Percentiles rank a stretch among this genome's conserved stretches.
Conservation (phyloP, 2,888 invertebrate genomes). For the Nemotelus pantherinus region DNA sequence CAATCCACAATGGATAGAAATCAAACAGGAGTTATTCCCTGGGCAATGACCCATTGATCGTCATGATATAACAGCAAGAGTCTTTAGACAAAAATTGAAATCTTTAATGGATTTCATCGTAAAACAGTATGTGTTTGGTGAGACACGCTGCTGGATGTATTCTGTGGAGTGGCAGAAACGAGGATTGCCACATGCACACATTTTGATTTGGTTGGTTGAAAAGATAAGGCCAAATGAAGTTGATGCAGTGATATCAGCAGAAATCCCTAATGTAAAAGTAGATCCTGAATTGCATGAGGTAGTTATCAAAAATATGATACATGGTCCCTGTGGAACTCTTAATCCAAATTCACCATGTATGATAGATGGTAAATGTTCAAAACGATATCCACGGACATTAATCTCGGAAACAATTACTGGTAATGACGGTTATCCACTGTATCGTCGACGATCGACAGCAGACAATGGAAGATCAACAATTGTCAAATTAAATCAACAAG, state of each 20-base stretch:
- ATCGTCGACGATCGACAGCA: constrained; percentile 50
- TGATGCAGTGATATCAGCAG: constrained; percentile 51
- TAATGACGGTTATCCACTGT: constrained; percentile 57
- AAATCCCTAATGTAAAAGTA: constrained; percentile 54
- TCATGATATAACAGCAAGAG: constrained; percentile 59
- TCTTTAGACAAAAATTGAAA: constrained; percentile 55
- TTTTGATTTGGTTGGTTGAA: constrained; percentile 50
- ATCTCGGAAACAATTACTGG: constrained; percentile 55
- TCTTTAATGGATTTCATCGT: constrained; percentile 49
- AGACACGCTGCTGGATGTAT: constrained; percentile 55
- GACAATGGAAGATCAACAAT: constrained; percentile 47
- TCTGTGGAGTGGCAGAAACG: constrained; percentile 52
- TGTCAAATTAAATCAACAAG: constrained; percentile 47
- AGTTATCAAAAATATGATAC: constrained; percentile 56
- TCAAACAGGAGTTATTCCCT: constrained; percentile 45
- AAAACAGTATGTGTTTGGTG: constrained; percentile 54
- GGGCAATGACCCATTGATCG: constrained; percentile 56
- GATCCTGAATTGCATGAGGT: constrained; percentile 56
- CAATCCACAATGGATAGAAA: constrained; percentile 48
- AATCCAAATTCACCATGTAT: constrained; percentile 60
- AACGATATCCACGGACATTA: constrained; percentile 54
- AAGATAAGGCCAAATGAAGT: constrained; percentile 53
- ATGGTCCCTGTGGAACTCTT: constrained; percentile 59
- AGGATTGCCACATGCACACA: constrained; percentile 53
- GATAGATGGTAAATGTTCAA: constrained; percentile 55